Evolutionary conservation across 2,797 vertebrate genomes (phyloP).

Genomic region (Cichlasoma orientale): DNA sequence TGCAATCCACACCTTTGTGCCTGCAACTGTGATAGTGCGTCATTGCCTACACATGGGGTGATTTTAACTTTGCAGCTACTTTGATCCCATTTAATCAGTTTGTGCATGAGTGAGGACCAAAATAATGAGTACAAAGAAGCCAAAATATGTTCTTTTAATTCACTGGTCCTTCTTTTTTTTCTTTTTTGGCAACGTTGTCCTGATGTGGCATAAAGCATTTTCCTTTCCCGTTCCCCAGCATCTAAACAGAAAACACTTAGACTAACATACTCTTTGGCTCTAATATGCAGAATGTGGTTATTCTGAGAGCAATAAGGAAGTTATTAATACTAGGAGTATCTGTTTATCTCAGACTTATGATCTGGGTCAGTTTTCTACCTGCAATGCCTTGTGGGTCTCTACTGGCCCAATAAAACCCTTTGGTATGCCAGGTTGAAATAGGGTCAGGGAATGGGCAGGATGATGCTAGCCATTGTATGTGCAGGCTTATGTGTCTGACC

Average conservation of each 20-base stretch:
- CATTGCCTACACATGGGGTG: not conserved
- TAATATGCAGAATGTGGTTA: conserved; percentile 5
- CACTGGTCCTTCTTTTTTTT: not conserved
- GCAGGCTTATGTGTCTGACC: conserved; percentile 34
- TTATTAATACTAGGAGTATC: conserved; percentile 12
- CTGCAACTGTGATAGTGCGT: not conserved
- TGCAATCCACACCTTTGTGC: conserved; percentile 6
- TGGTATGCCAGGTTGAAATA: conserved; percentile 46
- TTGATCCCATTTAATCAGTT: conserved; percentile 6
- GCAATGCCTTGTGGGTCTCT: not conserved
- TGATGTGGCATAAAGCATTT: not conserved
- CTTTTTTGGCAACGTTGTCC: not conserved
- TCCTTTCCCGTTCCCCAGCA: not conserved
- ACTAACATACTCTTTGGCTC: not conserved
- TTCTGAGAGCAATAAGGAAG: conserved; percentile 43
- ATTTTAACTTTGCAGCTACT: not conserved
- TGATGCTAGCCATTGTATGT: conserved; percentile 36
- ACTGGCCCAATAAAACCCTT: conserved; percentile 28
- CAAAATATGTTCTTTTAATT: not conserved
- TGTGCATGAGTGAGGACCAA: not conserved
- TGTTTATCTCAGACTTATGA: not conserved
- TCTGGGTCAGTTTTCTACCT: conserved; percentile 17
- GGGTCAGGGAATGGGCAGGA: conserved; percentile 60
- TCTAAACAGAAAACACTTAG: not conserved
- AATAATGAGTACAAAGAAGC: not conserved